Percentiles rank a stretch among this genome's conserved stretches.
phyloP scores from a whole-genome alignment of 2,113 vertebrate species.

The Psephotus haematonotus region DNA sequence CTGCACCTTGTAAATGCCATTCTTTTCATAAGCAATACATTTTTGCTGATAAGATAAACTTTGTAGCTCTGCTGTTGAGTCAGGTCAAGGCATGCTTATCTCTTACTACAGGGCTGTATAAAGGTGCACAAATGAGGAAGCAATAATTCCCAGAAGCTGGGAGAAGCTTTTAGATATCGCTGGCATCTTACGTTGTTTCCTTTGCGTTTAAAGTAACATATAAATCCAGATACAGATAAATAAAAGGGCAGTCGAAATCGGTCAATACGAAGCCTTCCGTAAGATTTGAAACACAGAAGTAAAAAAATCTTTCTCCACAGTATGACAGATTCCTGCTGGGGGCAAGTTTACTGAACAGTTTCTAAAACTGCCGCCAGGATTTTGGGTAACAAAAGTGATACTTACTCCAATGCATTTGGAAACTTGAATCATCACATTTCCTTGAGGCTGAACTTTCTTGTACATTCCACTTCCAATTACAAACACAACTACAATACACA shows the following conservation, averaged over 20 bases:
- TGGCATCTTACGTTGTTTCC: background rate
- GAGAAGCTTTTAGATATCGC: background rate
- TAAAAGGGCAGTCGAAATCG: background rate
- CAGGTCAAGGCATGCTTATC: background rate
- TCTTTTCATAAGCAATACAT: background rate
- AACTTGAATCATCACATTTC: conserved; percentile 88
- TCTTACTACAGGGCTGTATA: background rate
- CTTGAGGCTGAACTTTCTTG: conserved; percentile 87
- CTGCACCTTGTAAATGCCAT: background rate
- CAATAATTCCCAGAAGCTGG: background rate
- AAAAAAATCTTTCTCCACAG: background rate
- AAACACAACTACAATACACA: conserved; percentile 84
- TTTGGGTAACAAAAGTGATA: background rate
- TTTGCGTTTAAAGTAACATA: background rate
- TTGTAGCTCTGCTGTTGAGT: background rate
- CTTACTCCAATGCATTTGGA: conserved; percentile 89
- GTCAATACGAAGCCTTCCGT: background rate
- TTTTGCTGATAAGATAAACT: background rate
- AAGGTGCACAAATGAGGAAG: background rate
- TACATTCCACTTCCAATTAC: conserved; percentile 88
- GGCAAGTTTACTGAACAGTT: background rate
- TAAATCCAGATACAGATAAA: background rate
- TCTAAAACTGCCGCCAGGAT: background rate
- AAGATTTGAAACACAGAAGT: background rate
- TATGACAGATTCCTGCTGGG: background rate